phyloP scores from a whole-genome alignment of 2,113 vertebrate genomes.

The Entomyzon cyanotis region DNA sequence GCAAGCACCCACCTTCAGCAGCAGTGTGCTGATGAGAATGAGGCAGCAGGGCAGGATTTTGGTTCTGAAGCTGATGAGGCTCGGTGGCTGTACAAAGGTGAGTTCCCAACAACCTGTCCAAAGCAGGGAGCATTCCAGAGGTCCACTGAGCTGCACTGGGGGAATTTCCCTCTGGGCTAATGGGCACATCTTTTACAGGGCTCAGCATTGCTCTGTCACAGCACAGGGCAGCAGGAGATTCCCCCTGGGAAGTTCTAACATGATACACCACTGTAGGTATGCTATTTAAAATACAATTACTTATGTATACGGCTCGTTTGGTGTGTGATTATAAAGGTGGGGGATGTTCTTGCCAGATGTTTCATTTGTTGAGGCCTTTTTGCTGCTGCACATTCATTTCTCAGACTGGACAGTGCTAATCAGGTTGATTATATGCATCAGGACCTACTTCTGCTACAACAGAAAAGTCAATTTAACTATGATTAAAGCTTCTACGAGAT shows the following conservation, averaged over 20 bases:
- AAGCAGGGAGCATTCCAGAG: rapidly evolving
- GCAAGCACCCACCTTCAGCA: not conserved
- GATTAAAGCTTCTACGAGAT: not conserved
- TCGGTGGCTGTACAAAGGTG: not conserved
- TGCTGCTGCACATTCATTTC: not conserved
- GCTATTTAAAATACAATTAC: not conserved
- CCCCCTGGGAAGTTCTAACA: not conserved
- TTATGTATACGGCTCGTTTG: not conserved
- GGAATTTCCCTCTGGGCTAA: not conserved
- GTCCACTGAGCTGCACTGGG: not conserved
- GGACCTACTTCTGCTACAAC: not conserved
- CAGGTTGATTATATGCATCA: not conserved
- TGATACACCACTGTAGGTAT: not conserved
- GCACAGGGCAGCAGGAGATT: not conserved
- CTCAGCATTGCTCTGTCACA: not conserved
- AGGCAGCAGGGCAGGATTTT: not conserved
- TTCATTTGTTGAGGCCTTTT: not conserved
- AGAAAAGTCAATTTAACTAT: not conserved
- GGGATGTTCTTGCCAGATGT: not conserved
- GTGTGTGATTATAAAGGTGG: not conserved
- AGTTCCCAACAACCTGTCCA: not conserved
- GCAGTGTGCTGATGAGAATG: no score
- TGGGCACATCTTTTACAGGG: not conserved
- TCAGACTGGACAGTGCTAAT: not conserved
- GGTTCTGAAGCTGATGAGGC: not conserved